Conservation (phyloP, 2,888 invertebrate genomes). For the Eilema sororculum region DNA sequence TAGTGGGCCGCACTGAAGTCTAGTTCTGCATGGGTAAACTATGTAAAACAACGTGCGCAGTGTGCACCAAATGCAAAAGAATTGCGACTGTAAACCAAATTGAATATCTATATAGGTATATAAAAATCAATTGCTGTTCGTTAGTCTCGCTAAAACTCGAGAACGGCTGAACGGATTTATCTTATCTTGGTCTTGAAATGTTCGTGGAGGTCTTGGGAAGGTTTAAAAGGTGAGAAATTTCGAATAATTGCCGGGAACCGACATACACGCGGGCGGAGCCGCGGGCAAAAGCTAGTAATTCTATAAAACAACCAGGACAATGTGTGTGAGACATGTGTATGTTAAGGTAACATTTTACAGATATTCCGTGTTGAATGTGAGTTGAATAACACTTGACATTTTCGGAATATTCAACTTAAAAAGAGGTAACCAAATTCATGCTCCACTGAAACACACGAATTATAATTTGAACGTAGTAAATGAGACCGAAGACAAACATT, state of each 20-base stretch:
- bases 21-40: conserved; percentile 25
- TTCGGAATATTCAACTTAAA: background rate
- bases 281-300: too few relatives aligned
- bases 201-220: too few relatives aligned
- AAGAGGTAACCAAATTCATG: background rate
- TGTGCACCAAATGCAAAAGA: conserved; percentile 28
- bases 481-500: background rate
- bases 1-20: conserved; percentile 26
- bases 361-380: background rate
- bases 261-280: too few relatives aligned
- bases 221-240: too few relatives aligned
- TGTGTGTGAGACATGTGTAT: conserved; percentile 9
- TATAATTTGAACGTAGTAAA: background rate
- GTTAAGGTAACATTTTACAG: conserved; percentile 12
- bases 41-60: conserved; percentile 32
- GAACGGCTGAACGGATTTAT: too few relatives aligned
- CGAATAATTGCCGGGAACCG: too few relatives aligned
- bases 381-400: background rate
- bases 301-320: conserved; percentile 12
- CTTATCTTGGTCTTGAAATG: too few relatives aligned
- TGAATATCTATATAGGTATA: too few relatives aligned
- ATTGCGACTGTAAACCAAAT: conserved; percentile 20
- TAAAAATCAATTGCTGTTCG: too few relatives aligned
- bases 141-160: too few relatives aligned
- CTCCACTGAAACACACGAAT: background rate